phyloP scores from a whole-genome alignment of 2,797 vertebrate genomes.

The Hyperoplus lanceolatus region DNA sequence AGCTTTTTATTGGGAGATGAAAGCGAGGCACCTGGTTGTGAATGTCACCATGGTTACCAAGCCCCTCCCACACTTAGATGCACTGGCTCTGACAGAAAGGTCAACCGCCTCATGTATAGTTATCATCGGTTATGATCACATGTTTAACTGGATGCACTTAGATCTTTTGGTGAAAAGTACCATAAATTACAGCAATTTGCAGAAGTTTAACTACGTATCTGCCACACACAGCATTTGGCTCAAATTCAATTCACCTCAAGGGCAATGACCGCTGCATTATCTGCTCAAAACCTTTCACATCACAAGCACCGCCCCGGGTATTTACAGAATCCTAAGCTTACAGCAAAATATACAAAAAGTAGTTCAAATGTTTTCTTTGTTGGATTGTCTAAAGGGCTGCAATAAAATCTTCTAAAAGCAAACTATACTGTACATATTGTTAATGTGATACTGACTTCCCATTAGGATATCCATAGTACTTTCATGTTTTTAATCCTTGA shows the following conservation, averaged over 20 bases:
- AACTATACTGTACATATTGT: background rate
- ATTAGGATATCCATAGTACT: background rate
- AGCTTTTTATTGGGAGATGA: background rate
- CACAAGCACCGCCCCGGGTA: background rate
- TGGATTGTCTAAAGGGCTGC: slow-evolving; percentile 1
- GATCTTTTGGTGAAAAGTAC: background rate
- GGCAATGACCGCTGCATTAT: background rate
- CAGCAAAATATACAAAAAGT: background rate
- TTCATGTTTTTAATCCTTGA: slow-evolving; percentile 17
- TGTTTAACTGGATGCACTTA: slow-evolving; percentile 3
- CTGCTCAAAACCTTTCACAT: slow-evolving; percentile 1
- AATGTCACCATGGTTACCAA: slow-evolving; percentile 8
- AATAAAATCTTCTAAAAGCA: background rate
- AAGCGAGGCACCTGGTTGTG: background rate
- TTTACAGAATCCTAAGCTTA: background rate
- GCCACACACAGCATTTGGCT: slow-evolving; percentile 4
- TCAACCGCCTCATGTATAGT: slow-evolving; percentile 9
- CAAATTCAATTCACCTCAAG: background rate
- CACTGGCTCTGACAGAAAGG: background rate
- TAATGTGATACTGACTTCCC: slow-evolving; percentile 13
- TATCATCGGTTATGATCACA: slow-evolving; percentile 15
- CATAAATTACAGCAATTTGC: background rate
- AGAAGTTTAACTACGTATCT: background rate
- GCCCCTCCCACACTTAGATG: background rate
- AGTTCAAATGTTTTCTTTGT: background rate